Percentiles rank a stretch among this genome's conserved stretches.
These are phyloP conservation scores for Aegithalos caudatus DNA, from an alignment of 2,113 vertebrate species.

Conservation along the genomic window DNA sequence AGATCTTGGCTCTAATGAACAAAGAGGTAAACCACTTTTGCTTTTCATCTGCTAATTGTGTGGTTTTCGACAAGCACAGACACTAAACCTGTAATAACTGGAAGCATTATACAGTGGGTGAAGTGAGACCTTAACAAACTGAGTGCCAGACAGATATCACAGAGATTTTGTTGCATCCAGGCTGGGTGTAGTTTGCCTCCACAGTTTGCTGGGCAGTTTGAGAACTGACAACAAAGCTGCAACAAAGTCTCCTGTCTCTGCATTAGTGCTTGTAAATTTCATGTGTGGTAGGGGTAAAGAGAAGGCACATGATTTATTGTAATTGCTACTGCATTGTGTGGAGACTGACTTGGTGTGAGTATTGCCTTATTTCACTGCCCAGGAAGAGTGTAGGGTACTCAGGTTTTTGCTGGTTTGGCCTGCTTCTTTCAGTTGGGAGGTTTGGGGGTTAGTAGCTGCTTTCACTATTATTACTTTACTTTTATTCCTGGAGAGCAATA, in stretches of 20 bases:
- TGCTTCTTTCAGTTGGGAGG: neutral
- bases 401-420: neutral
- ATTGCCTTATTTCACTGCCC: neutral
- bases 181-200: neutral
- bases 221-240: neutral
- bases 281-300: neutral
- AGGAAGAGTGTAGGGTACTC: neutral
- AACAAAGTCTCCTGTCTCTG: neutral
- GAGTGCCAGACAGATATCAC: neutral
- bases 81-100: neutral
- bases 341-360: neutral
- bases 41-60: neutral
- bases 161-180: neutral
- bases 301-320: neutral
- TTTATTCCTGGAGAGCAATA: neutral
- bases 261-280: neutral
- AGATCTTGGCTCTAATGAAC: slow-evolving; percentile 74
- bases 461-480: neutral
- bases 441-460: neutral
- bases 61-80: neutral
- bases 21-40: slow-evolving; percentile 81
- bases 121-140: neutral
- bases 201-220: neutral
- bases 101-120: neutral
- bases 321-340: neutral